Percentiles rank a stretch among this genome's conserved stretches.
Evolutionary conservation across 2,797 vertebrate species (phyloP).

Genomic region (Sparidentex hasta): DNA sequence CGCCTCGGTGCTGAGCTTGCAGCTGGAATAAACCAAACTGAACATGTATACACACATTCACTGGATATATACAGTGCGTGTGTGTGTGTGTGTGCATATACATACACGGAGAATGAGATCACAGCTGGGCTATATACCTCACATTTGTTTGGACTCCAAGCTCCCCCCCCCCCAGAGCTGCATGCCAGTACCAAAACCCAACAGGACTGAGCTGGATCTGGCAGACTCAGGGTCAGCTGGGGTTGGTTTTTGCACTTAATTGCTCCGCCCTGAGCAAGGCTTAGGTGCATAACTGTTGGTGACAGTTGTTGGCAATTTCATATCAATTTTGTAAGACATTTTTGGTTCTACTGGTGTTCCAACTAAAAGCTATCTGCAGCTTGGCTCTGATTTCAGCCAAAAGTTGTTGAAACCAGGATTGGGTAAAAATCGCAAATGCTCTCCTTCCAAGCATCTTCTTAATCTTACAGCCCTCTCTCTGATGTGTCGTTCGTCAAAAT

Average conservation of each 20-base stretch:
- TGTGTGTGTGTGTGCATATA: conserved; percentile 20
- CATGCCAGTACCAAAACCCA: conserved; percentile 31
- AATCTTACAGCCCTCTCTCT: background rate
- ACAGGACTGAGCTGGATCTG: conserved; percentile 39
- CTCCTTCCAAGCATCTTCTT: background rate
- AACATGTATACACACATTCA: conserved; percentile 48
- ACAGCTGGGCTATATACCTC: conserved; percentile 56
- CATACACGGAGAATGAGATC: conserved; percentile 49
- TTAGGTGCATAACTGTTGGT: background rate
- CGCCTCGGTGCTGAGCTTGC: conserved; percentile 57
- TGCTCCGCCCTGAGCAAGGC: background rate
- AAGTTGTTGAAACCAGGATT: background rate
- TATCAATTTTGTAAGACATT: background rate
- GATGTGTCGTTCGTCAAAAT: background rate
- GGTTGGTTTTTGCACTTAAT: conserved; percentile 24
- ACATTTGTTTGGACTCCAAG: conserved; percentile 34
- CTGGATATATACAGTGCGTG: conserved; percentile 29
- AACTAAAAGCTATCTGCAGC: background rate
- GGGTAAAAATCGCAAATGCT: background rate
- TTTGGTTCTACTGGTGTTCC: background rate
- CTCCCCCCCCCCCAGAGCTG: conserved; percentile 32
- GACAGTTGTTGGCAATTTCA: conserved; percentile 3
- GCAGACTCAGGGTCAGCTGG: conserved; percentile 42
- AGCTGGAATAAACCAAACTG: conserved; percentile 55
- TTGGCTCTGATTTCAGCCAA: too few relatives aligned